phyloP scores from a whole-genome alignment of 2,888 invertebrate genomes.

The Idaea aversata region DNA sequence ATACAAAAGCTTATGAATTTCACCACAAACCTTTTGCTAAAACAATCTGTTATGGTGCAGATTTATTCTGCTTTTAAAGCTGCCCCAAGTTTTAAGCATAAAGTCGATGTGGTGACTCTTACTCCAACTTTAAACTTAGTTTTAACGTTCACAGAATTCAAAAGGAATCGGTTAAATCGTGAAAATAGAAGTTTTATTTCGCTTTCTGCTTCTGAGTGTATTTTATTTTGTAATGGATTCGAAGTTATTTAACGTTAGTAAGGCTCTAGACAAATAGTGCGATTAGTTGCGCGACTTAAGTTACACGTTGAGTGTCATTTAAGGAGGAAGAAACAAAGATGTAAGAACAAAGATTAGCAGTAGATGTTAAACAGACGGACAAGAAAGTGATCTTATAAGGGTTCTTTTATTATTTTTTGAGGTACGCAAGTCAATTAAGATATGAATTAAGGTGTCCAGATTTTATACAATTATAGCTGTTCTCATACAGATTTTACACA shows the following conservation, averaged over 20 bases:
- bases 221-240: constrained; percentile 3
- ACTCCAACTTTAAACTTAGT: constrained; percentile 3
- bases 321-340: no score
- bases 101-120: constrained; percentile 19
- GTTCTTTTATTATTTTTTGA: no score
- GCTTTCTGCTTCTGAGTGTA: not conserved
- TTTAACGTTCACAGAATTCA: not conserved
- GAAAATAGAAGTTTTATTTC: not conserved
- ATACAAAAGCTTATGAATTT: constrained; percentile 7
- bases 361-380: no score
- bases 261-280: no score
- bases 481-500: no score
- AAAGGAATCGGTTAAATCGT: not conserved
- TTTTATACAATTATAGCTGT: no score
- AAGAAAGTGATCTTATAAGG: no score
- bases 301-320: no score
- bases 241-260: not conserved
- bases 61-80: constrained; percentile 54
- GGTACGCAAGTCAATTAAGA: no score
- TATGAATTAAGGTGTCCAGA: no score
- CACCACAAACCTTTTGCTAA: constrained; percentile 34
- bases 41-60: constrained; percentile 49
- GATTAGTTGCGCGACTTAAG: no score
- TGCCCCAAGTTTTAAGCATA: constrained; percentile 10
- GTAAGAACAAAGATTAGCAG: no score